Evolutionary conservation across 64 coral and sea anemone species (phyloP).

Genomic region (Montipora foliosa): DNA sequence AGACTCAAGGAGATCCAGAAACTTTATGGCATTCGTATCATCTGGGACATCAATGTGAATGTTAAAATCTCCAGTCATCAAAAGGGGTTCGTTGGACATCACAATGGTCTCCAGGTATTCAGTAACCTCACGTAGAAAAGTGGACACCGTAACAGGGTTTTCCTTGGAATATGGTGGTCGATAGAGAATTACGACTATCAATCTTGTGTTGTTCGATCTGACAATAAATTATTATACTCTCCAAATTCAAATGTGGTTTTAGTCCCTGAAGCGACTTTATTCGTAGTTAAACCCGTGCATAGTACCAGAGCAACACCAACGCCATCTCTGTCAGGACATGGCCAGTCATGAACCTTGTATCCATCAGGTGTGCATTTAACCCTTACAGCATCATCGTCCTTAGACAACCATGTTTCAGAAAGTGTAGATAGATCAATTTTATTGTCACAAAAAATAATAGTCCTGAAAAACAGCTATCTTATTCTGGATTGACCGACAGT

Average conservation of each 20-base stretch:
- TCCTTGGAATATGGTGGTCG: background rate
- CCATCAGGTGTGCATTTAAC: background rate
- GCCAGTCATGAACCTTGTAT: no score
- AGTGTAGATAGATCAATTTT: background rate
- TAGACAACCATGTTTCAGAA: background rate
- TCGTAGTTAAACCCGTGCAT: background rate
- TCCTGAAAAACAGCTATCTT: background rate
- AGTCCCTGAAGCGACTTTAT: background rate
- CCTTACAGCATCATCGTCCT: background rate
- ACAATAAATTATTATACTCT: background rate
- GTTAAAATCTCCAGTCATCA: background rate
- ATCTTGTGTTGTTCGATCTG: background rate
- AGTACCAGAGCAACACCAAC: background rate
- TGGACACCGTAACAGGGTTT: background rate
- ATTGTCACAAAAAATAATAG: background rate
- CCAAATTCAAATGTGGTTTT: background rate
- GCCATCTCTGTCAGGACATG: no score
- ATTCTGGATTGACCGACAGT: background rate
- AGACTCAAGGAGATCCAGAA: background rate
- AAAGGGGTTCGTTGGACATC: no score
- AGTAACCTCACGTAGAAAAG: background rate
- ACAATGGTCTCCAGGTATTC: background rate
- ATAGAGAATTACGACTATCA: background rate
- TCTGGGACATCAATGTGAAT: background rate
- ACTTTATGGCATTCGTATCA: background rate